Base-by-base conservation (phyloP, 1,140 invertebrate genomes). In the Zaprionus kolodkinae region DNA sequence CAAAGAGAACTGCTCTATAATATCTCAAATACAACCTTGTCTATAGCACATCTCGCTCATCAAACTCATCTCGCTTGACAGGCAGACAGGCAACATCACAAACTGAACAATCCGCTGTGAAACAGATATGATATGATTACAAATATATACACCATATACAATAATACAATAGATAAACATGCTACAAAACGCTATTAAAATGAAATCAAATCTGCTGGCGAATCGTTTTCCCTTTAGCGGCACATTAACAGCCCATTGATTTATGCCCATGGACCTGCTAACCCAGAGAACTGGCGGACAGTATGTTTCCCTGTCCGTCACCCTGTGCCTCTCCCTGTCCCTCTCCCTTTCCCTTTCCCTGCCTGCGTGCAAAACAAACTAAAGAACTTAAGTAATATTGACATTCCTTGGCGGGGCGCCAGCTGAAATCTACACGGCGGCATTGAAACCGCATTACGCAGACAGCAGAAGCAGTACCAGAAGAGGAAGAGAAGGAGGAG, bases 391-490 rank as follows among this genome's bases (percentile, higher is more conserved):
- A 72, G 69, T 72, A 76, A 72, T 76, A 72, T 67, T 72, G 67
- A 36, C 40, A 71, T 33, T 57, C 73, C 65, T 85, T 84, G 81
- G 81, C 81, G 60, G 10, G 10, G 35, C 54, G 60, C 72, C 72
- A 75, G 55, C 67, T 75, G 67, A 71, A 71, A 75, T 75, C 72
- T 64, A 71, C 59, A 71, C 72, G 77, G 73, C 81, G 81, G 77
- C 81, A 84, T 84, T 84, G 83, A 84, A 85, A 84, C 76, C 71
- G 71, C 80, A 83, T 83, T 79, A 76, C 63, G 62, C 65, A 36
- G 61, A 72, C 35, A 21, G 30, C 33, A 71, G 54, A 54, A 45
- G 15, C 17, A 30, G n/a, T 3, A 35, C 13, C 12, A 36, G 15
- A 57, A 11, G 25, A 57, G 36, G 13, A 56, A 2, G 7, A 11